A percentile compares a stretch with the other conserved stretches of the same genome.
Conservation (phyloP, 2,797 vertebrate genomes). For the Dicrostonyx torquatus region DNA sequence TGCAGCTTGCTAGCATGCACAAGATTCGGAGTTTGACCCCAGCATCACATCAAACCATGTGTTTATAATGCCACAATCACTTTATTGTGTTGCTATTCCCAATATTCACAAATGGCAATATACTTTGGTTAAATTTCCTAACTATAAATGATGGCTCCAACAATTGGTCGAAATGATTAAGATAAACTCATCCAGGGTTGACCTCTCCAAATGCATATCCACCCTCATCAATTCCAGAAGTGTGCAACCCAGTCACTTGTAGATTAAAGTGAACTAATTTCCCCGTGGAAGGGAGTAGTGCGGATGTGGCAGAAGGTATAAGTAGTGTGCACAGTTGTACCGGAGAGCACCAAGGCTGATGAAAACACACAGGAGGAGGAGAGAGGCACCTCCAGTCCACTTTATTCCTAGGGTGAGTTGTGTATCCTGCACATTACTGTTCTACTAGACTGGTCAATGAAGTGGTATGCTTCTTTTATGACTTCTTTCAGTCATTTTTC, state of each 20-base stretch:
- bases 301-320: neutral
- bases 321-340: neutral
- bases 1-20: neutral
- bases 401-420: neutral
- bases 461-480: slow-evolving; percentile 10
- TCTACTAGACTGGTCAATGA: neutral
- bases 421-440: neutral
- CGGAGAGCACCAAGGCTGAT: neutral
- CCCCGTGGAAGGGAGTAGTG: neutral
- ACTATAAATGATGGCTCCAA: slow-evolving; percentile 35
- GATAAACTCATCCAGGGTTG: slow-evolving; percentile 40
- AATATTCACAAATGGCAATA: neutral
- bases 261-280: slow-evolving; percentile 42
- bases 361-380: slow-evolving; percentile 51
- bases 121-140: slow-evolving; percentile 52
- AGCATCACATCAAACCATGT: neutral
- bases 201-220: slow-evolving; percentile 27
- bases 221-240: neutral
- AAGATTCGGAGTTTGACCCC: neutral
- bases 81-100: slow-evolving; percentile 49
- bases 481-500: slow-evolving; percentile 51
- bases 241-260: neutral
- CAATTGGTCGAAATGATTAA: slow-evolving; percentile 43
- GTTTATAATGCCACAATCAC: slow-evolving; percentile 36
- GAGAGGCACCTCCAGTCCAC: neutral